Evolutionary conservation across 2,797 vertebrate genomes (phyloP), one percentile per base, ranked within the genome.

Genomic region (Crocodylus rhombifer): DNA sequence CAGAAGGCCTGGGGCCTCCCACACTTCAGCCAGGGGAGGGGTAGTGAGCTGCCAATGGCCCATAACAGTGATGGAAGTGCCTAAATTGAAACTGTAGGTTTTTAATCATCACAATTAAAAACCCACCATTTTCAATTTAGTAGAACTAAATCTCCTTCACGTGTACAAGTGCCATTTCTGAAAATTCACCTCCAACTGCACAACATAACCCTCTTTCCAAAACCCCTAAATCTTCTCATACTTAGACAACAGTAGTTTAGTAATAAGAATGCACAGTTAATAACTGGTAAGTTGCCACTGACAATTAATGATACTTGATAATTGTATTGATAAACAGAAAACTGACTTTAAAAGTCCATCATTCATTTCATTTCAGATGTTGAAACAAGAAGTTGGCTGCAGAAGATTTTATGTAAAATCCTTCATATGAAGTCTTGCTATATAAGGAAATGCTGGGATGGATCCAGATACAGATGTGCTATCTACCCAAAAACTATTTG

Each of bases 401-500:
- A 90, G 91, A 95, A 73, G 82, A 62, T 93, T 96, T 96, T 94
- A 95, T 90, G 83, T 91, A 96, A 96, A 96, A 79, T 82, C 79
- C 67, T 96, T 97, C 90, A 95, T 88, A 93, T 94, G 87, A 92
- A 95, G 94, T 95, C 92, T 96, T 84, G 62, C 93, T 94, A 67
- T 83, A 91, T 87, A 95, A 94, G 91, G 92, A 95, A 97, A 84
- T 61, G 85, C 86, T 97, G 96, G 88, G 80, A 63, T 63, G 51
- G 11, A 63, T 96, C 96, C 97, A 97, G 95, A 95, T 90, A 85
- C 79, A 93, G 94, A 97, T 93, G 90, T 94, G 92, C 90, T 93
- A 96, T 95, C 95, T 96, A 95, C 92, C 86, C 95, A 94, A 86
- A 97, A 97, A 96, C 78, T 91, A 95, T 95, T 97, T 97, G 97